Conservation (phyloP, 2,113 vertebrate genomes). For the Calidris pygmaea region DNA sequence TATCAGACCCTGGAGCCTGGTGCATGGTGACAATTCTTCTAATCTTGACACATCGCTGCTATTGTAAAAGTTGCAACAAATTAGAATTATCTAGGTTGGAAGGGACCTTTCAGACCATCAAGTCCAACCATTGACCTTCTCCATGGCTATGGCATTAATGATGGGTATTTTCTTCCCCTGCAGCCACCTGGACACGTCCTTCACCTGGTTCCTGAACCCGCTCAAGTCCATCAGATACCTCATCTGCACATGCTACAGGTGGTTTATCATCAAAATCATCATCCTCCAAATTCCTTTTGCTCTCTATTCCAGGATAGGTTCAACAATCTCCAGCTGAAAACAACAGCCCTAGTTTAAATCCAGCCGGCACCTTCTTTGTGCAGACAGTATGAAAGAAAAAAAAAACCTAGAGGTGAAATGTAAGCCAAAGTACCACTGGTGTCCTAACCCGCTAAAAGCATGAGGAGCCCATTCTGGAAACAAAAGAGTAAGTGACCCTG, state of each 20-base stretch:
- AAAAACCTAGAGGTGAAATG: background rate
- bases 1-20: background rate
- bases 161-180: background rate
- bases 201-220: conserved; percentile 98
- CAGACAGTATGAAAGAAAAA: background rate
- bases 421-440: background rate
- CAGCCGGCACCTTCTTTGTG: background rate
- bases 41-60: background rate
- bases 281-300: background rate
- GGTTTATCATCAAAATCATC: conserved; percentile 98
- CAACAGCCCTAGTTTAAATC: background rate
- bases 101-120: background rate
- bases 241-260: conserved; percentile 98
- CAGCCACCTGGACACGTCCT: conserved; percentile 95
- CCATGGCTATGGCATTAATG: fast-evolving
- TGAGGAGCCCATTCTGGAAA: background rate
- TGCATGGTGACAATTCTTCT: background rate
- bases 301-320: background rate
- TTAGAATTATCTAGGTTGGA: too few species aligned
- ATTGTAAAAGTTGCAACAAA: background rate
- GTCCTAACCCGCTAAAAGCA: background rate
- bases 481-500: background rate
- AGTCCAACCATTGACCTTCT: background rate
- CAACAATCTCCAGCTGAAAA: background rate
- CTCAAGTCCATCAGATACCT: conserved; percentile 98